phyloP scores from a whole-genome alignment of 1,140 invertebrate genomes.

The Microplitis demolitor region DNA sequence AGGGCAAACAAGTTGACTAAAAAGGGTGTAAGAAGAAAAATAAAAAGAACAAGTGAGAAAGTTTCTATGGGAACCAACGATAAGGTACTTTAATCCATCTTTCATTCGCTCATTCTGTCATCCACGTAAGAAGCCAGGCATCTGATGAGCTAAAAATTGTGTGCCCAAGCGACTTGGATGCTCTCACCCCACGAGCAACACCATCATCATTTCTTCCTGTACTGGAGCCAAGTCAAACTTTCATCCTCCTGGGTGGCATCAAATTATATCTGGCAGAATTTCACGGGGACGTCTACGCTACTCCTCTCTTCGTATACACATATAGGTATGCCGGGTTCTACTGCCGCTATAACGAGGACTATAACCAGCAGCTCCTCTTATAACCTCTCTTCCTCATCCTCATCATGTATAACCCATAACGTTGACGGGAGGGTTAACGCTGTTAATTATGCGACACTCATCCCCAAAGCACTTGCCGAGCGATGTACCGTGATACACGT shows the following conservation, averaged over 20 bases:
- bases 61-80: neutral
- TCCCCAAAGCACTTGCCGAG: neutral
- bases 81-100: constrained; percentile 14
- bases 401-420: neutral
- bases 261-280: constrained; percentile 5
- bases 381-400: too few relatives aligned
- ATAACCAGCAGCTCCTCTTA: too few relatives aligned
- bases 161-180: neutral
- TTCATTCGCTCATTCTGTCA: constrained; percentile 18
- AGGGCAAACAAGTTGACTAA: neutral
- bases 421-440: constrained; percentile 6
- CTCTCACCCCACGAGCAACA: neutral
- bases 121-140: neutral
- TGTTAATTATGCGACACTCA: constrained; percentile 16
- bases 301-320: too few relatives aligned
- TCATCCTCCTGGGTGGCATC: neutral
- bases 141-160: constrained; percentile 3
- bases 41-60: neutral
- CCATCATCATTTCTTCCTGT: too few relatives aligned
- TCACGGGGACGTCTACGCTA: neutral
- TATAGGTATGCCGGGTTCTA: too few relatives aligned
- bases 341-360: neutral
- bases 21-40: neutral
- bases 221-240: constrained; percentile 6
- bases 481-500: neutral